These are phyloP conservation scores for Augochlorella aurata DNA, from an alignment of 2,888 invertebrate species.

Conservation along the genomic window DNA sequence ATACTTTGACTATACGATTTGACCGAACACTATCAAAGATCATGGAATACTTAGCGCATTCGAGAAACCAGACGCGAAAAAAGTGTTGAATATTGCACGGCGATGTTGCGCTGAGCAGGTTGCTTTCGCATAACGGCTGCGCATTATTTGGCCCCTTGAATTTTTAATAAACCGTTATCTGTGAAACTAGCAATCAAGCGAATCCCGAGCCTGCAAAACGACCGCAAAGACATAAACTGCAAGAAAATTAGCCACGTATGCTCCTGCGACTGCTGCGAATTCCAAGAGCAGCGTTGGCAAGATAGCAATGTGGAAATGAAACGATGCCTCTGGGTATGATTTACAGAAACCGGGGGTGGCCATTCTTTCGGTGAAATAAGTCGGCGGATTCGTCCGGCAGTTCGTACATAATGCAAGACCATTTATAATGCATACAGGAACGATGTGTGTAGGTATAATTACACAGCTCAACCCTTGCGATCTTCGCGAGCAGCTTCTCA, in stretches of 20 bases:
- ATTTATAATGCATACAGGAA: slow-evolving; percentile 59
- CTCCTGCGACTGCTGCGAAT: not conserved
- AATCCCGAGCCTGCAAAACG: not conserved
- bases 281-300: slow-evolving; percentile 4
- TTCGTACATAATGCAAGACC: slow-evolving; percentile 63
- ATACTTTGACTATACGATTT: no score
- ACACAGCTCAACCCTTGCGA: slow-evolving; percentile 45
- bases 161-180: slow-evolving; percentile 5
- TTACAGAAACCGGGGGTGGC: slow-evolving; percentile 48
- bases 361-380: slow-evolving; percentile 59
- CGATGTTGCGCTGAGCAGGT: not conserved
- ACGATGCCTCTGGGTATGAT: slow-evolving; percentile 45
- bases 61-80: not conserved
- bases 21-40: not conserved
- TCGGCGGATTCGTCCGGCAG: slow-evolving; percentile 52
- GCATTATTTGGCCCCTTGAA: not conserved
- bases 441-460: slow-evolving; percentile 64
- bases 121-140: not conserved
- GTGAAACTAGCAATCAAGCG: not conserved
- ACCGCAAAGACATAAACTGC: slow-evolving; percentile 3
- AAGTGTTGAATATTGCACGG: not conserved
- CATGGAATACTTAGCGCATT: not conserved
- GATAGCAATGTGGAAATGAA: slow-evolving; percentile 28
- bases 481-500: slow-evolving; percentile 22
- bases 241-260: slow-evolving; percentile 17